phyloP scores from a whole-genome alignment of 2,797 vertebrate genomes.

The Pangasius krempfi region DNA sequence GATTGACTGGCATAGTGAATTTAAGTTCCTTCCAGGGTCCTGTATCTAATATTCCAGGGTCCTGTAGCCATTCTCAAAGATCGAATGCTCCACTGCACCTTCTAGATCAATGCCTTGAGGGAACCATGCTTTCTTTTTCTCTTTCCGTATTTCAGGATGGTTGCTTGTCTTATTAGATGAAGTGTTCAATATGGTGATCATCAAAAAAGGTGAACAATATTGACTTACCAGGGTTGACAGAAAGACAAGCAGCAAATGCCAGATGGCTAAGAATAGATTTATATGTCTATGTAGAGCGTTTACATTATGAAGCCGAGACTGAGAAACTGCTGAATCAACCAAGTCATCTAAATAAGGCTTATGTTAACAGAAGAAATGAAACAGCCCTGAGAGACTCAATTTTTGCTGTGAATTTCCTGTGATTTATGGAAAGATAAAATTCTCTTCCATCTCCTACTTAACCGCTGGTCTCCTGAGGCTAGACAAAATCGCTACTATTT shows the following conservation, averaged over 20 bases:
- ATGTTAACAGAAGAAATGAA: conserved; percentile 41
- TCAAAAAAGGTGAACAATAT: conserved; percentile 55
- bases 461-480: conserved; percentile 32
- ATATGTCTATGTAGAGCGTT: conserved; percentile 37
- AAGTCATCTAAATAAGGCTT: conserved; percentile 36
- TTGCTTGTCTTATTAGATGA: conserved; percentile 36
- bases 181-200: conserved; percentile 43
- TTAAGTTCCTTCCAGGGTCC: conserved; percentile 41
- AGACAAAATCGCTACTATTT: conserved; percentile 49
- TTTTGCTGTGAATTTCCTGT: conserved; percentile 45
- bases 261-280: conserved; percentile 52
- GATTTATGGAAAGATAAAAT: conserved; percentile 43
- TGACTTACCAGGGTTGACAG: conserved; percentile 42
- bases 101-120: conserved; percentile 15
- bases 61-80: conserved; percentile 11
- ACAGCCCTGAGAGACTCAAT: conserved; percentile 18
- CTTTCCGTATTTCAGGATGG: conserved; percentile 43
- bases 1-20: conserved; percentile 43
- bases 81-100: conserved; percentile 24
- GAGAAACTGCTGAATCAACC: conserved; percentile 37
- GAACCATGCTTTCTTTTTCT: conserved; percentile 28
- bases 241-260: conserved; percentile 48
- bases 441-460: conserved; percentile 46
- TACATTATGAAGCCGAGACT: conserved; percentile 32
- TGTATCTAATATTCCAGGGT: conserved; percentile 23